Evolutionary conservation across 2,888 invertebrate genomes (phyloP).

Genomic region (Eupithecia dodoneata): DNA sequence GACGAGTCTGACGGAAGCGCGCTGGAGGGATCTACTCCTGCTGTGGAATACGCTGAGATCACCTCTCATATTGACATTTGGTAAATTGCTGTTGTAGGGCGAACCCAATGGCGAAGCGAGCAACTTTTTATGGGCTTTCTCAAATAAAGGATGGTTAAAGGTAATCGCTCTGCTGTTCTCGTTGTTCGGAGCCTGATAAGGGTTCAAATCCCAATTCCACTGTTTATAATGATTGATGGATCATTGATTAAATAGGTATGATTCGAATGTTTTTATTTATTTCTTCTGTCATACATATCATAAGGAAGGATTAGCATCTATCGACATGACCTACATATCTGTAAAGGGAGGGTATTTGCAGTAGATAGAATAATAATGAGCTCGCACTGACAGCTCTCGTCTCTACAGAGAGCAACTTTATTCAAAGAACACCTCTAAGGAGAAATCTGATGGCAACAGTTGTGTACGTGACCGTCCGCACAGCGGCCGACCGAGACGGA

Average conservation of each 20-base stretch:
- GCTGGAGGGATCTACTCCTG: no score
- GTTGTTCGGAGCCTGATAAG: neutral
- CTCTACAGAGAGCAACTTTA: neutral
- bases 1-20: neutral
- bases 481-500: conserved; percentile 16
- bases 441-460: conserved; percentile 17
- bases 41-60: no score
- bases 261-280: neutral
- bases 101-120: no score
- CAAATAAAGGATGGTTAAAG: no score
- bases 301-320: neutral
- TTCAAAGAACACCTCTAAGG: neutral
- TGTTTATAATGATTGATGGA: neutral
- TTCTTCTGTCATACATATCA: neutral
- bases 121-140: no score
- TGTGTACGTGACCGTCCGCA: conserved; percentile 31
- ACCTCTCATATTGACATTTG: no score
- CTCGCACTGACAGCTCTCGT: no score
- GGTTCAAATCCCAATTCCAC: neutral
- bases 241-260: neutral
- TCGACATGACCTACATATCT: no score
- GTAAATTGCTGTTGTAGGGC: no score
- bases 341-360: no score
- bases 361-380: no score
- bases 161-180: neutral